phyloP scores from a whole-genome alignment of 2,113 vertebrate species.

The Acrocephalus kingi region DNA sequence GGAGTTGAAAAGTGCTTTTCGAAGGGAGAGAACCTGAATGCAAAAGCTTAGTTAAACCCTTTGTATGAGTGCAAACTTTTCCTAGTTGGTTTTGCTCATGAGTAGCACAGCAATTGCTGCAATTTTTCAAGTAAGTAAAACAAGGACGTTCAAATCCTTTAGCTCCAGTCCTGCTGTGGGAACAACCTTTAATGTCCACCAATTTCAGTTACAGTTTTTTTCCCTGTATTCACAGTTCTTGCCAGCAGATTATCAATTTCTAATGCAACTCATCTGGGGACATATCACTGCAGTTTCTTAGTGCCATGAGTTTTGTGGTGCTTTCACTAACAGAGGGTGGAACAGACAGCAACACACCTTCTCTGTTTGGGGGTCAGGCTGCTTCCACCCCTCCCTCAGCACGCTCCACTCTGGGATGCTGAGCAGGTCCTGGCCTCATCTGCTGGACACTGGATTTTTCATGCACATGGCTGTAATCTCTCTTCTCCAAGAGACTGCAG shows the following conservation, averaged over 20 bases:
- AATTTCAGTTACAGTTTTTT: neutral
- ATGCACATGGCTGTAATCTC: neutral
- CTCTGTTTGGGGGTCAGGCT: neutral
- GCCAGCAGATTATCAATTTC: neutral
- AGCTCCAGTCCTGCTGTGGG: neutral
- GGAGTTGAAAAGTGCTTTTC: neutral
- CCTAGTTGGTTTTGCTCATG: neutral
- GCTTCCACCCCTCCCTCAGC: neutral
- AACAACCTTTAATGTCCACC: neutral
- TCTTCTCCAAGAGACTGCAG: neutral
- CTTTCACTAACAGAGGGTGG: neutral
- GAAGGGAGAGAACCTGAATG: neutral
- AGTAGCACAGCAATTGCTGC: neutral
- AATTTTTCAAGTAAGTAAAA: neutral
- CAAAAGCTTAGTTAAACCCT: neutral
- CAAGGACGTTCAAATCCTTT: neutral
- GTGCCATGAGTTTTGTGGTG: accelerated
- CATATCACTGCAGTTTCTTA: neutral
- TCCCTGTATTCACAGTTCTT: neutral
- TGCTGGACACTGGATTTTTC: neutral
- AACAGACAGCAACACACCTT: neutral
- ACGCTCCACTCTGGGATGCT: accelerated
- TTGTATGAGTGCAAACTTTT: neutral
- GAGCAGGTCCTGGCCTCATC: neutral
- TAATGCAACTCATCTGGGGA: neutral